Conservation (phyloP, 1,140 invertebrate genomes). For the Nasonia giraulti region DNA sequence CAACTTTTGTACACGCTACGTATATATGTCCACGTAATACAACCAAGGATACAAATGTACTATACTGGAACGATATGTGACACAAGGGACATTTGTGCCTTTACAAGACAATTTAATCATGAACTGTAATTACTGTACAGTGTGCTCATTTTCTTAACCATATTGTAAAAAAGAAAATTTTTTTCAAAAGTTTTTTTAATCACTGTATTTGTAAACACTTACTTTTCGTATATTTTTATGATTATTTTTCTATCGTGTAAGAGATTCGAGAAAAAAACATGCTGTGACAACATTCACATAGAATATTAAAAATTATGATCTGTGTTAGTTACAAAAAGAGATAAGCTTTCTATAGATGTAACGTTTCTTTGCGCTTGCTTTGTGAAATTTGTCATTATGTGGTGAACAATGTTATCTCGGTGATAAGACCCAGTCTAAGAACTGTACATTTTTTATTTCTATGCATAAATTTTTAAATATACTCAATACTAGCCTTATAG, state of each 20-base stretch:
- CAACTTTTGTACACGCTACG: too few species aligned
- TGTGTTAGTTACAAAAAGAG: constrained; percentile 32
- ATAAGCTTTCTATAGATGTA: neutral
- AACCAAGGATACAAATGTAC: constrained; percentile 28
- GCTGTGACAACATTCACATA: constrained; percentile 48
- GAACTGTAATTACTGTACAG: constrained; percentile 60
- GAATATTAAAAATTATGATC: constrained; percentile 35
- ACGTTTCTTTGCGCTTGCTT: constrained; percentile 30
- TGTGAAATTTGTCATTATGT: constrained; percentile 25
- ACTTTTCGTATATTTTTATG: constrained; percentile 44
- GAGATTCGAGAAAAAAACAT: constrained; percentile 26
- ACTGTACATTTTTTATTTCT: constrained; percentile 40
- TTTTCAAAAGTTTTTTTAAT: constrained; percentile 9
- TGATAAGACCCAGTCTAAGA: constrained; percentile 16
- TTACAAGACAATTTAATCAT: constrained; percentile 55
- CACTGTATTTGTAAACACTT: constrained; percentile 35
- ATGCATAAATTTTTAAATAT: constrained; percentile 39
- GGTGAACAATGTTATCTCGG: constrained; percentile 8
- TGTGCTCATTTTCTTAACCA: constrained; percentile 53
- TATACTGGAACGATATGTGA: constrained; percentile 36
- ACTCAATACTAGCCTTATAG: constrained; percentile 21
- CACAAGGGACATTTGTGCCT: constrained; percentile 54
- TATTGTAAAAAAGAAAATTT: constrained; percentile 51
- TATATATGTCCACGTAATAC: too few species aligned
- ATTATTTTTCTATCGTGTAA: constrained; percentile 34